Conservation (phyloP, 1,140 invertebrate species). For the Plectrocnemia conspersa region DNA sequence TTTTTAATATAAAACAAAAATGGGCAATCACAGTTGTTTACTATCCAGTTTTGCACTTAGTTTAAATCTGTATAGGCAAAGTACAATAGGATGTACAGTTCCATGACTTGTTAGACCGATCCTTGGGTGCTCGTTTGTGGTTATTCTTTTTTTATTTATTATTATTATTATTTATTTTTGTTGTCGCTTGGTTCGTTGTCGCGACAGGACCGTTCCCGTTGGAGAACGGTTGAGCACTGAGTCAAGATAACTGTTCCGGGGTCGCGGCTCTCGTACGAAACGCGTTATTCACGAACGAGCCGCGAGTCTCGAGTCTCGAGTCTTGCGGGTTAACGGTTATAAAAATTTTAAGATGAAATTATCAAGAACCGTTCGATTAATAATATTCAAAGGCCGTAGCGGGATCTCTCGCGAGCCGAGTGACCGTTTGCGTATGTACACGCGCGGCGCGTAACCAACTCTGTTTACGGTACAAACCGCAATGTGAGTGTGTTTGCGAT, state of each 20-base stretch:
- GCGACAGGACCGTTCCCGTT: conserved; percentile 5
- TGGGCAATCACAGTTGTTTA: too few relatives aligned
- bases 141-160: too few relatives aligned
- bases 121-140: not conserved
- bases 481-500: too few relatives aligned
- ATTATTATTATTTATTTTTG: conserved; percentile 3
- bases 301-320: too few relatives aligned
- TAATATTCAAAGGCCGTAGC: conserved; percentile 20
- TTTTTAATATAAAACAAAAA: conserved; percentile 4
- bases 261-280: not conserved
- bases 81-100: conserved; percentile 15
- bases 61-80: too few relatives aligned
- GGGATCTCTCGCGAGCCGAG: conserved; percentile 16
- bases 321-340: too few relatives aligned
- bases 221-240: conserved; percentile 11
- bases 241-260: conserved; percentile 2
- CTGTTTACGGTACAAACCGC: too few relatives aligned
- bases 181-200: not conserved
- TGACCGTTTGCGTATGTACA: too few relatives aligned
- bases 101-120: too few relatives aligned
- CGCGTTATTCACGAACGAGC: not conserved
- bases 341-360: conserved; percentile 13
- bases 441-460: not conserved
- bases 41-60: too few relatives aligned
- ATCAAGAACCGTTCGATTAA: conserved; percentile 23